Evolutionary conservation across 1,140 invertebrate genomes (phyloP), one percentile per base, ranked within the genome.

Genomic region (Eriocheir sinensis): DNA sequence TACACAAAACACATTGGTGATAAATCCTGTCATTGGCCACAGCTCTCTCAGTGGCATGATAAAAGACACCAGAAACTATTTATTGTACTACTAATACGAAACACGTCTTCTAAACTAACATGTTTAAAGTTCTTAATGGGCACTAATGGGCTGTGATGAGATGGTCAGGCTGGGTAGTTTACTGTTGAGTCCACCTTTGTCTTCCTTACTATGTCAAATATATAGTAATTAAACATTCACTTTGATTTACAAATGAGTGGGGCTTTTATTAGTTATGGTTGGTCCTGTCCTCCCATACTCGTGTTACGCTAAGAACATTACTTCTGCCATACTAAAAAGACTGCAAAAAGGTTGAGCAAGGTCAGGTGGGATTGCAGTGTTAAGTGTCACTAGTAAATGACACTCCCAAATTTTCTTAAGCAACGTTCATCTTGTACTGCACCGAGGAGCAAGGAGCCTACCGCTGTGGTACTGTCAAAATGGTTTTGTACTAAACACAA

Each of bases 141-240:
- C 21, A 72, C 60, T 53, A 34, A 83, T n/a, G 27, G 32, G 60
- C 90, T 92, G 15, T 48, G 21, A 48, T 27, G 83, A 41, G 81
- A 38, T n/a, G 17, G 88, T 83, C 80, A 91, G 89, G 94, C 48
- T 53, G 48, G 88, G 88, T 79, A 85, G 48, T 85, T 44, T 94
- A 81, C 81, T 94, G 80, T 91, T 94, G 85, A 94, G 90, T 94
- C 89, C 81, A 94, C 89, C 94, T 86, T 34, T 91, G 94, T 94
- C 94, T 94, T 94, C 94, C 94, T 94, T 94, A 88, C n/a, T 91
- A 94, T 94, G 89, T 92, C 94, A 94, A 91, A 94, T 91, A 79
- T 94, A 94, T 85, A 88, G 40, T 88, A 80, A 94, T 36, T 60
- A 36, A 36, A 91, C 90, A 91, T 34, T 80, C 41, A 91, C 79